Evolutionary conservation across 2,797 vertebrate species (phyloP), one percentile per base, ranked within the genome.

Genomic region (Labroides dimidiatus): DNA sequence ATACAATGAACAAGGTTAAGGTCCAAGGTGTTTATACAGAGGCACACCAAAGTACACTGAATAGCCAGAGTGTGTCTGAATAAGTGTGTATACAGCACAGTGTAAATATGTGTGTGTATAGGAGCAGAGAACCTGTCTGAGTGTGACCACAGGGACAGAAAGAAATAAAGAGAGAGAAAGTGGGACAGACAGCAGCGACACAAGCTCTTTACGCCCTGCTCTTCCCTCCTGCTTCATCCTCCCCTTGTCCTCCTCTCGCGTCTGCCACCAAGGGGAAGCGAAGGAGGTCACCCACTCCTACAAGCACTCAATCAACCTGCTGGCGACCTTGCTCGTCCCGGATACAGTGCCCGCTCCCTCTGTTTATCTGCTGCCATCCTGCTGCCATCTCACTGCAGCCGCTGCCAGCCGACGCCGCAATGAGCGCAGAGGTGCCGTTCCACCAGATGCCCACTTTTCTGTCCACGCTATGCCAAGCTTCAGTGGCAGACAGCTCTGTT

Each of bases 201-300:
- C 57, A 64, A 75, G 75, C 72, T 75, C 69, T 69, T 19, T 55
- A 57, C 67, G 78, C 71, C 60, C 72, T 72, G 62, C 52, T 77
- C 75, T 82, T 36, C 62, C 43, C 62, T 23, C 37, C 58, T 52
- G 50, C 50, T 39, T 23, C 37, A 59, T 72, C 64, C 68, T 62
- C 69, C 71, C 49, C 78, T 79, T 59, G 14, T 57, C 68, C 74
- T 80, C 76, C 52, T 75, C 70, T 82, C 78, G 78, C 70, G 68
- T 74, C 68, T 74, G 74, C 80, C 83, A 76, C 78, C 5, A 77
- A 88, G 85, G 78, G 75, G 78, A 86, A 83, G 77, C 59, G 77
- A 93, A 93, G 85, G 90, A 93, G 92, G 91, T 93, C 93, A 93
- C 91, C 90, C 81, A 87, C 84, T 91, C 91, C 92, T 92, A 91